Evolutionary conservation across 1,140 invertebrate species (phyloP).

Genomic region (Drosophila guanche): DNA sequence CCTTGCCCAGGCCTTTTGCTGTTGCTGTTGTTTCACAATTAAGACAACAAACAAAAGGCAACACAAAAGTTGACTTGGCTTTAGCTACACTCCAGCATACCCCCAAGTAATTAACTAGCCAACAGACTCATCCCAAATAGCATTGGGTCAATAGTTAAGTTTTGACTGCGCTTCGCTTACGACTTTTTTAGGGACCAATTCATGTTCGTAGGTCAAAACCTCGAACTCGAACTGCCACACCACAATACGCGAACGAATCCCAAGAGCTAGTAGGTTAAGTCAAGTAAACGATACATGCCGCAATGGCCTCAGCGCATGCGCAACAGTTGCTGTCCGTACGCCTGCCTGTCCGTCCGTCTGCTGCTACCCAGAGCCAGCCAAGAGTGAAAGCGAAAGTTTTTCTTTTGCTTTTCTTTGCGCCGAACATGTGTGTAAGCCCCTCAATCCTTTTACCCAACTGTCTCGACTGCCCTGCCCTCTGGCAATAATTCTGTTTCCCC

Average conservation of each 20-base stretch:
- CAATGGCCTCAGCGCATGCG: constrained; percentile 42
- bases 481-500: constrained; percentile 9
- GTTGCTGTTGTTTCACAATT: constrained; percentile 23
- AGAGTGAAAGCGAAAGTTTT: constrained; percentile 80
- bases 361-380: constrained; percentile 11
- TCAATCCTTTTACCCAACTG: constrained; percentile 16
- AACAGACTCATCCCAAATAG: no score
- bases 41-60: constrained; percentile 45
- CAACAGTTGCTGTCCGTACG: constrained; percentile 18
- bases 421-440: constrained; percentile 46
- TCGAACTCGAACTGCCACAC: no score
- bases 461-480: constrained; percentile 1
- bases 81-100: constrained; percentile 12
- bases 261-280: constrained; percentile 6
- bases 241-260: no score
- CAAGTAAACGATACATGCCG: constrained; percentile 36
- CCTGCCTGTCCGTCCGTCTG: no score
- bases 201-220: no score
- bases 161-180: no score
- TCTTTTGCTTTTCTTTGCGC: constrained; percentile 40
- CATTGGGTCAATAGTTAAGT: no score
- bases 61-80: constrained; percentile 20
- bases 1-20: constrained; percentile 45
- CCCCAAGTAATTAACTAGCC: constrained; percentile 17
- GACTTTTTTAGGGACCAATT: no score